A percentile compares a stretch with the other conserved stretches of the same genome.
Conservation (phyloP, 1,140 invertebrate species). For the Nautilus pompilius region DNA sequence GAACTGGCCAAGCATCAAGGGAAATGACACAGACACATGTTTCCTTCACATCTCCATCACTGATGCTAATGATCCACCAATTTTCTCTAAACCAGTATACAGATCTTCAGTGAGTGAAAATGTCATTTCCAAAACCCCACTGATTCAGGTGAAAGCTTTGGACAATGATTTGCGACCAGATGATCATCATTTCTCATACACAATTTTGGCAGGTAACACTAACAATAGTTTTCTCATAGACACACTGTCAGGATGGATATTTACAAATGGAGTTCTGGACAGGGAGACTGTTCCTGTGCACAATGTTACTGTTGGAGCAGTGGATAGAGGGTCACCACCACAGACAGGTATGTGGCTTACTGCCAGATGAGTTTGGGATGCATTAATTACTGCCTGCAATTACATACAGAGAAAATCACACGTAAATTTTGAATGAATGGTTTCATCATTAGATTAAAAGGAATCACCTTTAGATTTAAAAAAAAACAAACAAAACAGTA, state of each 20-base stretch:
- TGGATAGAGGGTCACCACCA: constrained; percentile 77
- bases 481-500: no score
- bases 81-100: constrained; percentile 77
- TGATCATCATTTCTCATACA: constrained; percentile 90
- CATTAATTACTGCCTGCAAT: no score
- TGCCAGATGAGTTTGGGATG: no score
- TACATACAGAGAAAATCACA: no score
- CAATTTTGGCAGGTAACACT: constrained; percentile 79
- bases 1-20: constrained; percentile 85
- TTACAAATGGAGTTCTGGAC: constrained; percentile 63
- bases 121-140: constrained; percentile 67
- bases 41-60: constrained; percentile 89
- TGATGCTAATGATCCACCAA: constrained; percentile 93
- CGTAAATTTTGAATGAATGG: no score
- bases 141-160: constrained; percentile 77
- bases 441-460: no score
- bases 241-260: constrained; percentile 63
- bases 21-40: constrained; percentile 93
- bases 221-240: constrained; percentile 86
- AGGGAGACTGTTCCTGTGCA: constrained; percentile 76
- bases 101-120: constrained; percentile 75
- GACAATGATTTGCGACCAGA: constrained; percentile 88
- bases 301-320: constrained; percentile 81
- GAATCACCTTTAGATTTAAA: no score
- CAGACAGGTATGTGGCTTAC: constrained; percentile 68